Percentiles rank a stretch among this genome's conserved stretches.
Conservation (phyloP, 1,140 invertebrate species). For the Helicorthomorpha holstii region DNA sequence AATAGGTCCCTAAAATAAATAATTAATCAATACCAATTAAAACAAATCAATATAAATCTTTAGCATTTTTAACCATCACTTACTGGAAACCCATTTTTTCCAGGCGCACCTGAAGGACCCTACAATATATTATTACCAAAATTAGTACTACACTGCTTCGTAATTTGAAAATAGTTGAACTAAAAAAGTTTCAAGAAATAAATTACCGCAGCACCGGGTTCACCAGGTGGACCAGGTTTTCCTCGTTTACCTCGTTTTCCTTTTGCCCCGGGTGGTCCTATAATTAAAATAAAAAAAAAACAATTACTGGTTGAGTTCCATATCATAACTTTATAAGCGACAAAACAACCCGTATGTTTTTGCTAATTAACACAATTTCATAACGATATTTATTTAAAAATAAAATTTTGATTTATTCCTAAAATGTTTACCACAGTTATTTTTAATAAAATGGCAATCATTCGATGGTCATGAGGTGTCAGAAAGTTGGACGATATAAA, state of each 20-base stretch:
- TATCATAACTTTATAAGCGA: too few species aligned
- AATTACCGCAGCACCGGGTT: constrained; percentile 33
- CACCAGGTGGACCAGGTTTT: constrained; percentile 69
- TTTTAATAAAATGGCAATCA: too few species aligned
- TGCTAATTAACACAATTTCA: too few species aligned
- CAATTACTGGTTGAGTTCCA: too few species aligned
- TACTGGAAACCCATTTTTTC: constrained; percentile 82
- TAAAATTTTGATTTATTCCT: too few species aligned
- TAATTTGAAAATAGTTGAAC: background rate
- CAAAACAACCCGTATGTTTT: too few species aligned
- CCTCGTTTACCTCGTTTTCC: constrained; percentile 74
- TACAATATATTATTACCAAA: constrained; percentile 28
- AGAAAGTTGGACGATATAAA: too few species aligned
- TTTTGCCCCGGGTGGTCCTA: constrained; percentile 46
- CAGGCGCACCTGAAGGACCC: constrained; percentile 55
- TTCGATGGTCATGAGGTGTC: too few species aligned
- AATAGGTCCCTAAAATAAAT: constrained; percentile 64
- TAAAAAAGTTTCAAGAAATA: too few species aligned
- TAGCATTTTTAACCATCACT: constrained; percentile 15
- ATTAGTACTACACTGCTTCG: background rate
- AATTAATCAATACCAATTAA: constrained; percentile 23
- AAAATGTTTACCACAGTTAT: too few species aligned
- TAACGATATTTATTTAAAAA: too few species aligned
- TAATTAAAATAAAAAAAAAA: constrained; percentile 10
- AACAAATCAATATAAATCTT: too few species aligned